Conservation (phyloP, 64 coral and sea anemone species). For the Actinia tenebrosa region DNA sequence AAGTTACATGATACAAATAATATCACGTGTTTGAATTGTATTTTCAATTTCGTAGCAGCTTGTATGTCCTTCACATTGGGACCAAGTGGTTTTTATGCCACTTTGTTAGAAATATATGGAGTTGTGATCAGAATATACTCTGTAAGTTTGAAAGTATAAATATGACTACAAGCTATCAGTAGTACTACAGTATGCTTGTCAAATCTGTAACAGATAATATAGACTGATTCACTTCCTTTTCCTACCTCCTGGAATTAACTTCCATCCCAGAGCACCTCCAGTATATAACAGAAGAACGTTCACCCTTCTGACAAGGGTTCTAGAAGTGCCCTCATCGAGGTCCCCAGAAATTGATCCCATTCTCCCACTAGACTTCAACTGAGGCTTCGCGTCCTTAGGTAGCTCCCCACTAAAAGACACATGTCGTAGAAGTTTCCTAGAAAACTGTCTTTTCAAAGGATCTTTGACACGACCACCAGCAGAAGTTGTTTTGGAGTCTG, state of each 20-base stretch:
- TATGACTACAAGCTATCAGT: no score
- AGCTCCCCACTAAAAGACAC: background rate
- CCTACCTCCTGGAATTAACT: constrained; percentile 50
- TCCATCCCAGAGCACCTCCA: constrained; percentile 86
- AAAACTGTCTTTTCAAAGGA: constrained; percentile 14
- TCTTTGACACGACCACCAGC: background rate
- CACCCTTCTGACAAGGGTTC: constrained; percentile 31
- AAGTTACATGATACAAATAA: no score
- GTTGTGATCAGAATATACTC: background rate
- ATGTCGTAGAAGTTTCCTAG: background rate
- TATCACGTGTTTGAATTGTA: no score
- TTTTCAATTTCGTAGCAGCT: no score
- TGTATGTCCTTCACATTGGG: no score
- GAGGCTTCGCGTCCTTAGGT: background rate
- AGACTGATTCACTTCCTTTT: background rate
- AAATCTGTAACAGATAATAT: background rate
- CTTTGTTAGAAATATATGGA: no score
- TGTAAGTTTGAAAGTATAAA: no score
- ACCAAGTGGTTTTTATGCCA: no score
- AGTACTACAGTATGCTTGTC: no score
- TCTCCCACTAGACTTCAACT: background rate
- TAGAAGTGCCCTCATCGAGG: constrained; percentile 20
- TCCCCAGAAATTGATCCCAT: constrained; percentile 38
- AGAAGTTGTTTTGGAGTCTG: background rate
- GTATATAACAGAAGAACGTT: constrained; percentile 73